A percentile compares a stretch with the other conserved stretches of the same genome.
Evolutionary conservation across 2,888 invertebrate species (phyloP).

Genomic region (Catotricha subobsoleta): DNA sequence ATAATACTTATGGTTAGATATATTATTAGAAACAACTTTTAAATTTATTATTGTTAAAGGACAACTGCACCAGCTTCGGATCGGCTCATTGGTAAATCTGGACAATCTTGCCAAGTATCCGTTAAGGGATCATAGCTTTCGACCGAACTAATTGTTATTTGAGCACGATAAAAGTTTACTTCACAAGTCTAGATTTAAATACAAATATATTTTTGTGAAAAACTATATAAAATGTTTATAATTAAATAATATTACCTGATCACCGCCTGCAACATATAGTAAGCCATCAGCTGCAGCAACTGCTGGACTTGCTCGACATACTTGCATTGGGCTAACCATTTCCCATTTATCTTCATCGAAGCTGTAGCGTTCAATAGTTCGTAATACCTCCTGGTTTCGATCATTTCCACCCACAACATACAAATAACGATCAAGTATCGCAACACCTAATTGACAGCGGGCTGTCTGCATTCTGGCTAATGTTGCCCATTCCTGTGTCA

Average conservation of each 20-base stretch:
- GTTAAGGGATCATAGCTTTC: slow-evolving; percentile 69
- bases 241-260: slow-evolving; percentile 32
- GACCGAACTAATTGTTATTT: slow-evolving; percentile 64
- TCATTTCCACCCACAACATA: slow-evolving; percentile 82
- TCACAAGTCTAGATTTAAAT: slow-evolving; percentile 38
- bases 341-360: slow-evolving; percentile 47
- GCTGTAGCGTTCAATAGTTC: slow-evolving; percentile 53
- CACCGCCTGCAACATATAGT: slow-evolving; percentile 71
- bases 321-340: slow-evolving; percentile 51
- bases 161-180: slow-evolving; percentile 67
- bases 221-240: background rate
- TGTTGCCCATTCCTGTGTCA: slow-evolving; percentile 50
- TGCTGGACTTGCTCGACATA: slow-evolving; percentile 64
- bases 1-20: too few species aligned
- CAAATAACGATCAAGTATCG: slow-evolving; percentile 59
- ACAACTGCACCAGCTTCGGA: slow-evolving; percentile 78
- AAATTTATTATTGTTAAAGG: too few species aligned
- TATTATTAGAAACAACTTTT: too few species aligned
- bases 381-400: slow-evolving; percentile 57
- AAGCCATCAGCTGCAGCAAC: slow-evolving; percentile 69
- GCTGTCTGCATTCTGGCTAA: slow-evolving; percentile 62
- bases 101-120: slow-evolving; percentile 60
- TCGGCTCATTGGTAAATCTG: slow-evolving; percentile 63
- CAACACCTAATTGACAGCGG: slow-evolving; percentile 76
- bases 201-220: background rate